Evolutionary conservation across 2,113 vertebrate genomes (phyloP).

Genomic region (Cephalopterus ornatus): DNA sequence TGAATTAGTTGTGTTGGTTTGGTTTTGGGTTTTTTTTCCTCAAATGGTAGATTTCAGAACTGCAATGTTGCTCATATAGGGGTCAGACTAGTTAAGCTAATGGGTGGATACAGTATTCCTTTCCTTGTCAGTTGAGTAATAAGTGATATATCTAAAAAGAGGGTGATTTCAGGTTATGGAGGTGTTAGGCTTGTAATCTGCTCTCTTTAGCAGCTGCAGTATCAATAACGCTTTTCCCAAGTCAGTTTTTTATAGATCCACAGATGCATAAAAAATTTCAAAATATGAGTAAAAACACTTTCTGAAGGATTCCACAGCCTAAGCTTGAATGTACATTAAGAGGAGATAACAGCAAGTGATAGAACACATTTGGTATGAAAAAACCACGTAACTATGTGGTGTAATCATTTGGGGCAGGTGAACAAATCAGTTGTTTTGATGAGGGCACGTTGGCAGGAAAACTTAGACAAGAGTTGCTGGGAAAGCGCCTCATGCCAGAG

Average conservation of each 20-base stretch:
- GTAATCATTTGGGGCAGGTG: background rate
- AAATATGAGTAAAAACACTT: background rate
- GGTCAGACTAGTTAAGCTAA: background rate
- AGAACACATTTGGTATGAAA: background rate
- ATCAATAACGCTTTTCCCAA: background rate
- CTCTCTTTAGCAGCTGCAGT: background rate
- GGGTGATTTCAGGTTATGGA: background rate
- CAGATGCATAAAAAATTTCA: background rate
- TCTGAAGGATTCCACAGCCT: background rate
- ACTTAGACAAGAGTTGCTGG: background rate
- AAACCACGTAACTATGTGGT: background rate
- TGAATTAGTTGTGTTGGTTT: background rate
- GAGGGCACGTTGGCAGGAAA: background rate
- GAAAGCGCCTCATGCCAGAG: background rate
- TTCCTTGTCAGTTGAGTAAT: background rate
- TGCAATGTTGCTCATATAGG: background rate
- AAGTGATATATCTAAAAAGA: background rate
- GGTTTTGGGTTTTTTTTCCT: background rate
- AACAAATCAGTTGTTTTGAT: background rate
- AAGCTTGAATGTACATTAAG: background rate
- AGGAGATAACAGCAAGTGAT: background rate
- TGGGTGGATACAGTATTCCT: background rate
- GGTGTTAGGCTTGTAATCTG: background rate
- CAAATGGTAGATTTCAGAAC: background rate
- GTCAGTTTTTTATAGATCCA: background rate